phyloP scores from a whole-genome alignment of 2,888 invertebrate species.

The Eucera pruinosa region DNA sequence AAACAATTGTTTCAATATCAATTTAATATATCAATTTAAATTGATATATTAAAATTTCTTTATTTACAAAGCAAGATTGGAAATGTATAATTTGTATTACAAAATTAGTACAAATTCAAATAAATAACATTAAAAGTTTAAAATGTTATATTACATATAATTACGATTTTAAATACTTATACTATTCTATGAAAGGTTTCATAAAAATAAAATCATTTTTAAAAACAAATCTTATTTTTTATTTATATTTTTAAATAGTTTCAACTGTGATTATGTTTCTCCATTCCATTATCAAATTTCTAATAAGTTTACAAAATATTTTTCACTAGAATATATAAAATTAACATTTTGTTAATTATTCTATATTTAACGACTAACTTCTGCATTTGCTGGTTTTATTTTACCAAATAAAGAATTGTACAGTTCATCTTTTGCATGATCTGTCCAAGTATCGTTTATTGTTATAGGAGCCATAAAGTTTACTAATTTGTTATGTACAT shows the following conservation, averaged over 20 bases:
- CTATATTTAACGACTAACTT: constrained; percentile 5
- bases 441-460: constrained; percentile 88
- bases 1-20: no score
- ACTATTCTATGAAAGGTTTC: constrained; percentile 7
- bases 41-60: constrained; percentile 5
- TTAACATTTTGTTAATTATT: constrained; percentile 1
- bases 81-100: no score
- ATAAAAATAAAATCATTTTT: not conserved
- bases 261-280: no score
- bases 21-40: no score
- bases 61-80: constrained; percentile 4
- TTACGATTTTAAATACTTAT: no score
- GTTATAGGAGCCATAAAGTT: constrained; percentile 95
- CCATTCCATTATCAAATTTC: constrained; percentile 17
- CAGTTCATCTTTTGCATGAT: constrained; percentile 92
- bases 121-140: not conserved
- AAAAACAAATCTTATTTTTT: not conserved
- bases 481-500: constrained; percentile 93
- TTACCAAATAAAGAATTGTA: constrained; percentile 93
- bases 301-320: constrained; percentile 25
- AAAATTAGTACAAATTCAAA: not conserved
- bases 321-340: constrained; percentile 22
- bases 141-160: no score
- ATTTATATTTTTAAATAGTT: constrained; percentile 13
- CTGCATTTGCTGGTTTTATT: constrained; percentile 68